phyloP scores from a whole-genome alignment of 1,140 invertebrate genomes.

The Metaphire vulgaris region DNA sequence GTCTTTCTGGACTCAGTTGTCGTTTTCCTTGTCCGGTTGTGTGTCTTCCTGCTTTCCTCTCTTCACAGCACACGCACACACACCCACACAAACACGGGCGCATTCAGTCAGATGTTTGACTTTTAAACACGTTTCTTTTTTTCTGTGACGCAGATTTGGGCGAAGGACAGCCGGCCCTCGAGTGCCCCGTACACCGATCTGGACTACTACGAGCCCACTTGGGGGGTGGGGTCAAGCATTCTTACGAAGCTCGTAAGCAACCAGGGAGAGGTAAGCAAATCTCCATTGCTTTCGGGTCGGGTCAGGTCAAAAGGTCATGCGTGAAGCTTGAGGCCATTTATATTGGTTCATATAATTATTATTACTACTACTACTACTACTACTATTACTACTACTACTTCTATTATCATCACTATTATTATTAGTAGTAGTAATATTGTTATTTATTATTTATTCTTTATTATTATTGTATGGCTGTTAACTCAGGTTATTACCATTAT shows the following conservation, averaged over 20 bases:
- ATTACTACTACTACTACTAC: too few species aligned
- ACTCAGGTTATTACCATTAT: too few species aligned
- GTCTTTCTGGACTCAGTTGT: background rate
- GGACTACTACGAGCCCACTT: slow-evolving; percentile 16
- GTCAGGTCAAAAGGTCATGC: background rate
- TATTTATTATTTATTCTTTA: too few species aligned
- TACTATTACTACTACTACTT: too few species aligned
- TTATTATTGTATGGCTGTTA: too few species aligned
- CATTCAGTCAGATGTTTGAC: background rate
- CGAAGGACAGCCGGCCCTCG: slow-evolving; percentile 17
- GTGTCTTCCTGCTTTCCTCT: background rate
- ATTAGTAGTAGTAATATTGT: too few species aligned
- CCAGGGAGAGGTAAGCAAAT: slow-evolving; percentile 5
- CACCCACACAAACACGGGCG: background rate
- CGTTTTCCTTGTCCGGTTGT: background rate
- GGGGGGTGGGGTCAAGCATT: slow-evolving; percentile 10
- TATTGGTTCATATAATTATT: too few species aligned
- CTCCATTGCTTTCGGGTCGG: background rate
- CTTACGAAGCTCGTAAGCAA: slow-evolving; percentile 8
- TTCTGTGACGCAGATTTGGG: slow-evolving; percentile 20
- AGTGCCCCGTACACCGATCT: slow-evolving; percentile 23
- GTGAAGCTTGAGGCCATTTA: too few species aligned
- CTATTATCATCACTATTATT: too few species aligned
- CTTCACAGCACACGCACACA: background rate
- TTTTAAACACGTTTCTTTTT: too few species aligned